A percentile compares a stretch with the other conserved stretches of the same genome.
Conservation (phyloP, 2,888 invertebrate species). For the Cosmia pyralina region DNA sequence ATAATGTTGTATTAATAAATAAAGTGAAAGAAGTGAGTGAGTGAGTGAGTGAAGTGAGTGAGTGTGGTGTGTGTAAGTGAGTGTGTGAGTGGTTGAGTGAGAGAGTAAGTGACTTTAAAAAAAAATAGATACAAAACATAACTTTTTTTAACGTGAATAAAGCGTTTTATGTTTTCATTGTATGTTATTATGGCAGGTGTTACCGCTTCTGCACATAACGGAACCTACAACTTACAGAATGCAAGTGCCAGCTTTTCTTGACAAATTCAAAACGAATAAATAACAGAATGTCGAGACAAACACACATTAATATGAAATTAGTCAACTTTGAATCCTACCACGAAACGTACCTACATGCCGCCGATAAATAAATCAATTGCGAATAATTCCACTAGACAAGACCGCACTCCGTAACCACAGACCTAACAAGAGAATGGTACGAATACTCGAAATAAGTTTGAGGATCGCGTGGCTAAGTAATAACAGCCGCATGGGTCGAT, state of each 20-base stretch:
- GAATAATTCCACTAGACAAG: slow-evolving; percentile 78
- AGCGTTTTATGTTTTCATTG: too few species aligned
- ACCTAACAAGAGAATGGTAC: background rate
- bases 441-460: background rate
- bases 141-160: background rate
- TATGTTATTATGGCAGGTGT: background rate
- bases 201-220: background rate
- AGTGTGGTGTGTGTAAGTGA: too few species aligned
- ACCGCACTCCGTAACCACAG: slow-evolving; percentile 46
- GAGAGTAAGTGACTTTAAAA: too few species aligned
- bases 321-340: slow-evolving; percentile 76
- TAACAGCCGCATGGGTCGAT: too few species aligned
- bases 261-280: slow-evolving; percentile 13
- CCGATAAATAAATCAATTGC: slow-evolving; percentile 83
- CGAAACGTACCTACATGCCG: slow-evolving; percentile 62
- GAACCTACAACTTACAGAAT: background rate
- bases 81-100: too few species aligned
- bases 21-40: too few species aligned
- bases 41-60: too few species aligned
- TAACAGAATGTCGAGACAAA: slow-evolving; percentile 71
- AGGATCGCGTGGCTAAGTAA: too few species aligned
- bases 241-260: background rate
- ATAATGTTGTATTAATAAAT: background rate
- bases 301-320: slow-evolving; percentile 79
- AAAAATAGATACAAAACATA: background rate